Evolutionary conservation across 2,888 invertebrate genomes (phyloP).

Genomic region (Teleogryllus oceanicus): DNA sequence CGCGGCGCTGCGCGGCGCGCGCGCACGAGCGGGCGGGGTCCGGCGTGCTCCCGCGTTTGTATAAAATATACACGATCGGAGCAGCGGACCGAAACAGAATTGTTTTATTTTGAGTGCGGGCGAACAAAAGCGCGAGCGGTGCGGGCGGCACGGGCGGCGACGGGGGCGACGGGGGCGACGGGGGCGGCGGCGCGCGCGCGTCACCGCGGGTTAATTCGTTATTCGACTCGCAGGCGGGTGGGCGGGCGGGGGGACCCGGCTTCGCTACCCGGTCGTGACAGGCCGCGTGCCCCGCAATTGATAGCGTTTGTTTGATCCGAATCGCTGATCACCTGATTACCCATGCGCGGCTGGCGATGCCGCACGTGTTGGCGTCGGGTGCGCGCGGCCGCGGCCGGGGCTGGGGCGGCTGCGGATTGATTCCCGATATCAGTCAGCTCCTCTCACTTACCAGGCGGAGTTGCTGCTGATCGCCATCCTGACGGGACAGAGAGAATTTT

Average conservation of each 20-base stretch:
- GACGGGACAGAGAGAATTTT: background rate
- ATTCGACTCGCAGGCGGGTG: background rate
- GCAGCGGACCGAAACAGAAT: background rate
- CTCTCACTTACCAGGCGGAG: background rate
- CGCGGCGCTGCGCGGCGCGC: background rate
- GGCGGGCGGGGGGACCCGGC: background rate
- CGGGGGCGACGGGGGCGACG: background rate
- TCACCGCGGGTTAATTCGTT: background rate
- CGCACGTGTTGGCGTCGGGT: background rate
- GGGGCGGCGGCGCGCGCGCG: background rate
- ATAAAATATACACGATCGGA: constrained; percentile 1
- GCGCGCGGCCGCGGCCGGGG: background rate
- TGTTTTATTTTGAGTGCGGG: background rate
- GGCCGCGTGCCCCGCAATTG: constrained; percentile 1
- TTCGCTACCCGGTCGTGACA: constrained; percentile 18
- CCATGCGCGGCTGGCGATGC: background rate
- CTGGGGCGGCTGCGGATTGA: background rate
- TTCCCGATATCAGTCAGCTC: background rate
- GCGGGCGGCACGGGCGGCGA: background rate
- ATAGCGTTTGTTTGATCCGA: constrained; percentile 18
- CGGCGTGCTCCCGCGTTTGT: background rate
- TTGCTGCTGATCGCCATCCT: background rate
- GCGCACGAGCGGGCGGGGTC: background rate
- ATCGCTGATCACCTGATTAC: constrained; percentile 18
- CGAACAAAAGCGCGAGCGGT: background rate